Base-by-base conservation (phyloP, 2,888 invertebrate species). In the Anorthoa munda region DNA sequence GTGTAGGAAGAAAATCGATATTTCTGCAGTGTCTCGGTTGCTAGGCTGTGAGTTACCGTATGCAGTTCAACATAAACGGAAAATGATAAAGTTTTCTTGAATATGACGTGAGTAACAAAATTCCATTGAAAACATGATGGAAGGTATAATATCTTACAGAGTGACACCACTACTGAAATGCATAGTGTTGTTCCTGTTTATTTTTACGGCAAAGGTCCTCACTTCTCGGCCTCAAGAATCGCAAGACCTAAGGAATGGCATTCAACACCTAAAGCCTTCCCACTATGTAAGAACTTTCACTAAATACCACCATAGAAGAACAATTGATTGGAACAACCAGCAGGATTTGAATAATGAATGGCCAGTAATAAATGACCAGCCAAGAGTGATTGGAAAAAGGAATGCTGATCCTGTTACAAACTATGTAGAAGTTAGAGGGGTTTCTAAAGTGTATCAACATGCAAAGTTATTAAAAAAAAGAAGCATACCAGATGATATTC, bases 251-350 rank as follows among this genome's bases (percentile, higher is more conserved):
- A 91, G 89, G 73, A 95, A 95, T 84, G 92, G 90, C 21, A 95
- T 95, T 77, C 94, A 95, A 53, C 93, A 94, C 45, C 83, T 89
- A 18, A 96, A 95, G 83, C 93, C 95, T 4, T 82, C 92, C 0
- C 93, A 95, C 81, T 96, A 95, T 86, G 95, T 96, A n/a, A 91
- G 96, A 61, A 95, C 95, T 7, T 96, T 96, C 80, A 96, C 95
- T 0, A 96, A 96, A 89, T 95, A 96, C 69, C 96, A 96, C 55
- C 96, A 96, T 72, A 93, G 95, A 84, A 91, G 96, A 74, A 94
- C 95, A 26, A 95, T 92, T 72, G 95, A 94, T 56, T 93, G 94
- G 93, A 93, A 85, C 59, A 86, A 75, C 58, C 83, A 84, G 11
- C 91, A 89, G 74, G 94, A 94, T 72, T 67, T 89, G 2, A 89